Base-by-base conservation (phyloP, 2,888 invertebrate species). In the Ophion slaviceki region DNA sequence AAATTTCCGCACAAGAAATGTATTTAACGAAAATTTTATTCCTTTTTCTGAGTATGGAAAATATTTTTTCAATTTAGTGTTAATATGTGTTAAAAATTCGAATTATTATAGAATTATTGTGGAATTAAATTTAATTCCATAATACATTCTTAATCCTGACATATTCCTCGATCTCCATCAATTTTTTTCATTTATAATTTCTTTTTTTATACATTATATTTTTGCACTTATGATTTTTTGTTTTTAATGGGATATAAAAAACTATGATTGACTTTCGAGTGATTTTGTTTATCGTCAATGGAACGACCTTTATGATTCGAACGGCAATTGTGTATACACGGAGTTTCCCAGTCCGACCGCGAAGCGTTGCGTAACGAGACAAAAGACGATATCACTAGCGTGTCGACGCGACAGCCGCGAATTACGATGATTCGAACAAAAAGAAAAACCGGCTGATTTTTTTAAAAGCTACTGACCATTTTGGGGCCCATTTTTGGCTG, bases 391-490 rank as follows among this genome's bases (percentile, higher is more conserved):
- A 14, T 20, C 14, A 64, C 53, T 11, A 47, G 20, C 14, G 71
- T 57, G 45, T 24, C 28, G 24, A 71, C 36, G 61, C 68, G 70
- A 86, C 36, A 62, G 62, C n/a, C 17, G 5, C 7, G 45, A 72
- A 72, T 68, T 20, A 77, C 88, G 86, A 84, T 89, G 85, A 81
- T 89, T 87, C 53, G 94, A 90, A 86, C 80, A 24, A 92, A 89
- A 59, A 92, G 94, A 32, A 76, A 84, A 24, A 57, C 45, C 61
- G 36, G 24, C 20, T 36, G 32, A 4, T 61, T 32, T 32, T 66
- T 32, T 53, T 10, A 53, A 32, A 67, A 62, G 45, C 10, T 74
- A 89, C 91, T 92, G 88, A 95, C 94, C 94, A 92, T 93, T 94
- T 86, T 92, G 78, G 5, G 75, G 8, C 1, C 82, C 24, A 64